phyloP scores from a whole-genome alignment of 2,797 vertebrate genomes.

The Remorina albescens region DNA sequence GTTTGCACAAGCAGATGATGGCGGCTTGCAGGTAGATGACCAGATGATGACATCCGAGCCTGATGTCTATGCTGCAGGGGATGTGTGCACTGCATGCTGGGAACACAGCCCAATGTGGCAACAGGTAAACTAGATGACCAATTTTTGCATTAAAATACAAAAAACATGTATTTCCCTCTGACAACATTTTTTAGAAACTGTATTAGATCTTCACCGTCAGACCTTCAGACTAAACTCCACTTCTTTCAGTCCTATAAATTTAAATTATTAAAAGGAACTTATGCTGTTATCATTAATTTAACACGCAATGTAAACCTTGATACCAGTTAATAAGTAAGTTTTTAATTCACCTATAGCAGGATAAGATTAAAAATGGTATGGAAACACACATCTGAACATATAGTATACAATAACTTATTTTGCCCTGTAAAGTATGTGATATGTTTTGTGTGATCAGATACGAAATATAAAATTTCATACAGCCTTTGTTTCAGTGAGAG shows the following conservation, averaged over 20 bases:
- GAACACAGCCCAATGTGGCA: conserved; percentile 91
- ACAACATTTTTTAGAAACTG: background rate
- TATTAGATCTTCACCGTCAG: no score
- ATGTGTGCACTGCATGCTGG: conserved; percentile 92
- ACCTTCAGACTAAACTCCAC: background rate
- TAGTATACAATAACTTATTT: background rate
- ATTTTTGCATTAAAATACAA: background rate
- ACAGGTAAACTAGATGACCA: conserved; percentile 84
- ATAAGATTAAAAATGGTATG: background rate
- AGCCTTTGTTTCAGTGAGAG: background rate
- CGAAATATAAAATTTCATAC: background rate
- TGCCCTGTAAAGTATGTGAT: background rate
- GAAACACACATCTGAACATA: background rate
- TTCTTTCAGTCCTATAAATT: no score
- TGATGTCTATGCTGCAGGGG: conserved; percentile 92
- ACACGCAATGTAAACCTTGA: background rate
- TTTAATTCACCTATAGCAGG: background rate
- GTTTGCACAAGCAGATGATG: conserved; percentile 89
- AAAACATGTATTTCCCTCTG: background rate
- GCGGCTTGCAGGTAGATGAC: conserved; percentile 89
- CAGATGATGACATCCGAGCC: conserved; percentile 91
- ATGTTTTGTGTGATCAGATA: background rate
- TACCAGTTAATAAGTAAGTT: background rate
- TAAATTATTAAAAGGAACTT: background rate
- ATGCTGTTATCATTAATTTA: conserved; percentile 2